Evolutionary conservation across 2,888 invertebrate genomes (phyloP).

Genomic region (Macropis europaea): DNA sequence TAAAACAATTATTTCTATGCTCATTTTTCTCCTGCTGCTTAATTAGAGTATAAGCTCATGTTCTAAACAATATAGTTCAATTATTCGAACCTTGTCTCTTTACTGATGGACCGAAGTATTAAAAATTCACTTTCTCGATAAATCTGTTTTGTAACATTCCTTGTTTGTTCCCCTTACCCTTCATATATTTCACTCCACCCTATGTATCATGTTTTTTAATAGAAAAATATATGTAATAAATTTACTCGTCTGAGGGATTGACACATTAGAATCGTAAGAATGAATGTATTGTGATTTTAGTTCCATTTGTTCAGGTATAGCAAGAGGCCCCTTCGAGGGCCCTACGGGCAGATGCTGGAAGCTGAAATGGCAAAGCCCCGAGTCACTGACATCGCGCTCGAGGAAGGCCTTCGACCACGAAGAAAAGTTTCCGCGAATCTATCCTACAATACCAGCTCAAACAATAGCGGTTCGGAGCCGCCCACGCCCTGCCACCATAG

Average conservation of each 20-base stretch:
- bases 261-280: not conserved
- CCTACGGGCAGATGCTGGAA: slow-evolving; percentile 90
- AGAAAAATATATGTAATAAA: too few species aligned
- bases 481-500: slow-evolving; percentile 86
- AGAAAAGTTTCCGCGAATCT: slow-evolving; percentile 84
- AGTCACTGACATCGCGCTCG: slow-evolving; percentile 73
- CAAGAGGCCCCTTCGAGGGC: slow-evolving; percentile 88
- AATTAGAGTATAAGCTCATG: too few species aligned
- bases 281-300: not conserved
- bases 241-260: not conserved
- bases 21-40: too few species aligned
- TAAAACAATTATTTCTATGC: too few species aligned
- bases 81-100: too few species aligned
- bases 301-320: slow-evolving; percentile 82
- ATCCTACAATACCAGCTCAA: slow-evolving; percentile 74
- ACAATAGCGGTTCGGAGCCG: slow-evolving; percentile 75
- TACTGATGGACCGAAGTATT: too few species aligned
- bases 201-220: too few species aligned
- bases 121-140: too few species aligned
- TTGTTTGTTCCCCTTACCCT: too few species aligned
- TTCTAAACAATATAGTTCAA: too few species aligned
- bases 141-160: too few species aligned
- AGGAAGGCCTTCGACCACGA: slow-evolving; percentile 79
- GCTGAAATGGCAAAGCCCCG: slow-evolving; percentile 90
- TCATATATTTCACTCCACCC: too few species aligned